Base-by-base conservation (phyloP, 2,113 vertebrate species). In the Tenebrosternarchus preto region DNA sequence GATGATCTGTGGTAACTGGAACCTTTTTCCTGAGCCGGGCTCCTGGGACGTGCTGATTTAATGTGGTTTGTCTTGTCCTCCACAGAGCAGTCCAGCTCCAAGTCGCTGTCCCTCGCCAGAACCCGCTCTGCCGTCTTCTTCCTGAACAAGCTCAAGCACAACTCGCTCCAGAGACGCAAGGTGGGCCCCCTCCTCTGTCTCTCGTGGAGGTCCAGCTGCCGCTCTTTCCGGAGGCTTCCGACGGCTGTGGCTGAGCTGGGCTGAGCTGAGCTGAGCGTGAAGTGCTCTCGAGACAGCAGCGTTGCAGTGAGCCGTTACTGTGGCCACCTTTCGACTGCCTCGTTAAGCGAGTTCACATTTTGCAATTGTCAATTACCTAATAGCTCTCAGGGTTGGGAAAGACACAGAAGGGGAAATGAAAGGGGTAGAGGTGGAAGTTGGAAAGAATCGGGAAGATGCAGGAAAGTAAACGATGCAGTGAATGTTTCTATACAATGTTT, bases 121-220 rank as follows among this genome's bases (percentile, higher is more conserved):
- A 90, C 91, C 0, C 88, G 93, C 82, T 92, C 93, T 0, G 95
- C 95, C 7, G 87, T 96, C 76, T 91, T 95, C 3, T 98, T 98
- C 91, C 94, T 98, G 83, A 96, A 89, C 90, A 97, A 94, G 85
- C 94, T 98, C 50, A 97, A 97, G 87, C 95, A 92, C 87, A 94
- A 91, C 77, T 90, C 94, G 6, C 90, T 93, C 46, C 94, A 93
- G 76, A 94, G 93, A 78, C 93, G 85, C 76, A 93, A 93, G 91
- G 93, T 94, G 85, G 6, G 76, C 64, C 75, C 59, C 69, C 17
- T 9, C 8, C 8, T 12, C 8, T 12, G 5, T 4, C 43, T 12
- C 43, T 15, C 8, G 1, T 12, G 8, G 0, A 19, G 70, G 60
- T 29, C 56, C 36, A 27, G 75, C 83, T 88, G 70, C 84, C 81